A percentile compares a stretch with the other conserved stretches of the same genome.
Conservation (phyloP, 2,113 vertebrate species). For the Heterocephalus glaber region DNA sequence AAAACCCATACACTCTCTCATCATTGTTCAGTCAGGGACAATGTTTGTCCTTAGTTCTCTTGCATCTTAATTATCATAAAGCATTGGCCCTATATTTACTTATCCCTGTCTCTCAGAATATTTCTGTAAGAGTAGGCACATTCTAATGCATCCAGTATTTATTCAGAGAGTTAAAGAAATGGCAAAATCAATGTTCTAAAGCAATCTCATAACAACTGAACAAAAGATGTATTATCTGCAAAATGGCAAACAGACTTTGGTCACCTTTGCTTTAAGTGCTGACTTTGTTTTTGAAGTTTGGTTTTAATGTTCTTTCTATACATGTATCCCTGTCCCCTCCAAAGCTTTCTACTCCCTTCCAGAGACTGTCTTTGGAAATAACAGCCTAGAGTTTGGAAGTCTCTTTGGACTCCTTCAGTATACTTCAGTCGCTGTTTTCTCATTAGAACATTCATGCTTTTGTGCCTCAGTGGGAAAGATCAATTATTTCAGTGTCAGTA, state of each 20-base stretch:
- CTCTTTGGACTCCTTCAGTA: conserved; percentile 82
- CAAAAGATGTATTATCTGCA: conserved; percentile 85
- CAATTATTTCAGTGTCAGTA: conserved; percentile 82
- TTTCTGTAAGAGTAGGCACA: conserved; percentile 77
- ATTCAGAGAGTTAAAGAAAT: conserved; percentile 71
- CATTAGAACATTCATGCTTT: conserved; percentile 77
- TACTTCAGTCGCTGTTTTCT: conserved; percentile 81
- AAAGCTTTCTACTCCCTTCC: conserved; percentile 46
- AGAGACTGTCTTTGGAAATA: conserved; percentile 77
- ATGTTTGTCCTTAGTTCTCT: background rate
- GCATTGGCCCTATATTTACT: conserved; percentile 57
- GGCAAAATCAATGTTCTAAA: conserved; percentile 86
- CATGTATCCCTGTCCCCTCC: background rate
- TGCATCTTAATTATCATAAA: conserved; percentile 67
- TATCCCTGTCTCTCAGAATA: conserved; percentile 67
- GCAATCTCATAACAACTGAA: conserved; percentile 83
- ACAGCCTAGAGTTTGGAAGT: conserved; percentile 80
- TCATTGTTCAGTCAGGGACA: background rate
- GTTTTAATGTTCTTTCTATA: conserved; percentile 74
- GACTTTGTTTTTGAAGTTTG: conserved; percentile 84
- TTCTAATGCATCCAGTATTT: conserved; percentile 73
- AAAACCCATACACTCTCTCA: background rate
- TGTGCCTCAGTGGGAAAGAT: conserved; percentile 78
- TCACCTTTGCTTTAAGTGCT: conserved; percentile 81
- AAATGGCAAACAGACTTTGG: conserved; percentile 84